These are phyloP conservation scores for Paraescarpia echinospica DNA, from an alignment of 1,140 invertebrate species.

Conservation along the genomic window DNA sequence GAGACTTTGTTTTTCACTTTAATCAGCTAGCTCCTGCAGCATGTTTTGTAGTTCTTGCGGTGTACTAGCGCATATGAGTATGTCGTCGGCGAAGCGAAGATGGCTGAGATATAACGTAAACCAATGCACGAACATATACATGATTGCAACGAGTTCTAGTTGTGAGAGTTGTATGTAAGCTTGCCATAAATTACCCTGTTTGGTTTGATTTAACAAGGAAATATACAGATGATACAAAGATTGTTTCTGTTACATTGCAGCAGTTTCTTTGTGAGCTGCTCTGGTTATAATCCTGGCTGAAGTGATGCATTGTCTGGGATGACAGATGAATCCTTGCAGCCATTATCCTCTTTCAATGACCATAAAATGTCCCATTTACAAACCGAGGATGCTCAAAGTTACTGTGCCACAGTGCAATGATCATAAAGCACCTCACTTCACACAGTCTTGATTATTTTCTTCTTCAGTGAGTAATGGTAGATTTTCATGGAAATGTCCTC, in stretches of 20 bases:
- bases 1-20: no score
- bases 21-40: no score
- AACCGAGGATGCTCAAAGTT: not conserved
- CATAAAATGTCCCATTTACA: not conserved
- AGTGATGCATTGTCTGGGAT: not conserved
- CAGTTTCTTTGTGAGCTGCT: not conserved
- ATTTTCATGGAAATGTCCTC: not conserved
- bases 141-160: no score
- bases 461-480: not conserved
- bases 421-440: not conserved
- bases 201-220: not conserved
- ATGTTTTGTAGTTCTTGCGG: no score
- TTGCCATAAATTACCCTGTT: not conserved
- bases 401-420: not conserved
- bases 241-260: not conserved
- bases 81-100: no score
- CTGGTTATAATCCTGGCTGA: not conserved
- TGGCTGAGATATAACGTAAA: no score
- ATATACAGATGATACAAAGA: not conserved
- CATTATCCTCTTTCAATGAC: not conserved
- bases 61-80: no score
- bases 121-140: no score
- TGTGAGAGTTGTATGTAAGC: not conserved
- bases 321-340: not conserved
- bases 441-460: not conserved